Evolutionary conservation across 2,888 invertebrate species (phyloP).

Genomic region (Nezara viridula): DNA sequence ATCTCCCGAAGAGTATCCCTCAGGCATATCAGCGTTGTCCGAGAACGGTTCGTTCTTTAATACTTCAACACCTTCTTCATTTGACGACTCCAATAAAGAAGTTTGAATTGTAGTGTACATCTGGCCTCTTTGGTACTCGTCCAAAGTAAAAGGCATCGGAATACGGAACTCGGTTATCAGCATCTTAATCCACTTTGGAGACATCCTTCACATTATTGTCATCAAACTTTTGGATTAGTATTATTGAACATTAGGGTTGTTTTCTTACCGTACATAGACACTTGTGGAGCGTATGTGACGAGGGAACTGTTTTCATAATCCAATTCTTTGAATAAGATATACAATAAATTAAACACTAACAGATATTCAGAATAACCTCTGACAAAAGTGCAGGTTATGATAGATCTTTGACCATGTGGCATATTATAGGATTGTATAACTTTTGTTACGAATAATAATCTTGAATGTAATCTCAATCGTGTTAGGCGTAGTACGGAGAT

Average conservation of each 20-base stretch:
- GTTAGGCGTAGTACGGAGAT: no score
- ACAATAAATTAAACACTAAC: not conserved
- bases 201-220: not conserved
- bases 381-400: not conserved
- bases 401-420: not conserved
- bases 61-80: conserved; percentile 82
- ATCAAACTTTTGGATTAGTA: not conserved
- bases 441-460: not conserved
- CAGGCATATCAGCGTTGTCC: conserved; percentile 86
- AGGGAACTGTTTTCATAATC: not conserved
- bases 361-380: not conserved
- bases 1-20: conserved; percentile 93
- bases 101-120: conserved; percentile 93
- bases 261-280: not conserved
- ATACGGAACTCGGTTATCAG: conserved; percentile 75
- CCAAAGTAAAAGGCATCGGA: conserved; percentile 94
- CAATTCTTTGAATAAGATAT: not conserved
- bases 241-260: not conserved
- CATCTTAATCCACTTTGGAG: conserved; percentile 68
- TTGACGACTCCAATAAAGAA: conserved; percentile 78
- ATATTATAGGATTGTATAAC: not conserved
- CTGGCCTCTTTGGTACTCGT: conserved; percentile 96
- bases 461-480: not conserved
- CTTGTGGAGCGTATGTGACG: not conserved
- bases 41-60: conserved; percentile 97